Conservation (phyloP, 2,888 invertebrate species). For the Teinopalpus imperialis region DNA sequence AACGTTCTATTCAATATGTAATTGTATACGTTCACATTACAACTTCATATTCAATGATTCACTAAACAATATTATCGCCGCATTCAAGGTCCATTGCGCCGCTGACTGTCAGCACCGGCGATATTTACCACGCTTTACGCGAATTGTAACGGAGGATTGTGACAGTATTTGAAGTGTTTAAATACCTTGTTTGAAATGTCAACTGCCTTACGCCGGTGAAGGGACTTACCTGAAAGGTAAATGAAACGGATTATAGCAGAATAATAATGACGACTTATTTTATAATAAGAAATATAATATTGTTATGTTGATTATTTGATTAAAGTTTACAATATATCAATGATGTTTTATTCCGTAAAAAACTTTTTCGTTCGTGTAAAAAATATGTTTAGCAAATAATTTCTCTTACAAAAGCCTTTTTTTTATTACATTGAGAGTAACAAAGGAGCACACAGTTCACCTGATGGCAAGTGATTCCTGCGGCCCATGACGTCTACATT, state of each 20-base stretch:
- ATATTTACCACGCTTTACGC: constrained; percentile 5
- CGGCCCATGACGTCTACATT: no score
- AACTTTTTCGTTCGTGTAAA: no score
- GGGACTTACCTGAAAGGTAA: constrained; percentile 29
- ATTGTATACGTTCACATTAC: no score
- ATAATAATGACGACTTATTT: constrained; percentile 14
- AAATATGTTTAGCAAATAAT: no score
- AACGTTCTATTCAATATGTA: no score
- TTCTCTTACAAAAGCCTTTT: no score
- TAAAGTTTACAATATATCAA: no score
- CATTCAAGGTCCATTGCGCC: constrained; percentile 28
- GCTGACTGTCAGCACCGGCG: neutral
- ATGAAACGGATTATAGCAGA: constrained; percentile 13
- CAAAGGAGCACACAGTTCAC: no score
- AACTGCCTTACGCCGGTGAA: constrained; percentile 29
- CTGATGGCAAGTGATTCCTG: no score
- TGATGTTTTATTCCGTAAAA: no score
- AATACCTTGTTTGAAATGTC: constrained; percentile 32
- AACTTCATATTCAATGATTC: neutral
- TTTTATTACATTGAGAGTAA: no score
- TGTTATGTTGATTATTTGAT: no score
- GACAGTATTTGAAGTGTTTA: constrained; percentile 25
- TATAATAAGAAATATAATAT: constrained; percentile 5
- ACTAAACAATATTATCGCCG: constrained; percentile 6
- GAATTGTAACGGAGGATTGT: constrained; percentile 26